Conservation (phyloP, 1,140 invertebrate species). For the Macrobrachium nipponense region DNA sequence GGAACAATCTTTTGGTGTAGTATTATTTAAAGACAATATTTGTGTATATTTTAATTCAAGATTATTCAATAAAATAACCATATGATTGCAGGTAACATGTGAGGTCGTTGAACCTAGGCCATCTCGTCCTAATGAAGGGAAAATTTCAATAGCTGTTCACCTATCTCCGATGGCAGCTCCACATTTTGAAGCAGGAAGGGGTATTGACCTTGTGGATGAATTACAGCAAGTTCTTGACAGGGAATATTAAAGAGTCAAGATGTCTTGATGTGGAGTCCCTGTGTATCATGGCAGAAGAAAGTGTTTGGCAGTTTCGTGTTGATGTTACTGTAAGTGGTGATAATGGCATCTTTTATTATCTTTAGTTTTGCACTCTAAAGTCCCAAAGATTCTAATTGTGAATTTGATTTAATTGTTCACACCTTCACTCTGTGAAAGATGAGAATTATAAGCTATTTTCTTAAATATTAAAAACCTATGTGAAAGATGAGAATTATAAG, state of each 20-base stretch:
- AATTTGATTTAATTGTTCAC: not conserved
- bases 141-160: slow-evolving; percentile 39
- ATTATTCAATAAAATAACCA: not conserved
- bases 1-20: no score
- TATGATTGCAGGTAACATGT: slow-evolving; percentile 38
- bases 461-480: no score
- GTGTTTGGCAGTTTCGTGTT: slow-evolving; percentile 67
- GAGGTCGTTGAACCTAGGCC: slow-evolving; percentile 47
- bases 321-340: slow-evolving; percentile 44
- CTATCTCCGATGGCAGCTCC: slow-evolving; percentile 55
- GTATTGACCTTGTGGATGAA: slow-evolving; percentile 80
- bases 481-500: no score
- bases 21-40: no score
- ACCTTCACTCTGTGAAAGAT: no score
- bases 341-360: not conserved
- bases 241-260: slow-evolving; percentile 83
- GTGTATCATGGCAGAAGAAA: slow-evolving; percentile 91
- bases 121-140: slow-evolving; percentile 49
- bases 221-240: slow-evolving; percentile 88
- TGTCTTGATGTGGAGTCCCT: slow-evolving; percentile 93
- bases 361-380: not conserved
- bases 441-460: no score
- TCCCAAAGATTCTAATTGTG: no score
- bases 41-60: no score
- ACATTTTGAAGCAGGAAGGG: slow-evolving; percentile 70